phyloP scores from a whole-genome alignment of 2,888 invertebrate genomes.

The Thecocarcelia acutangulata region DNA sequence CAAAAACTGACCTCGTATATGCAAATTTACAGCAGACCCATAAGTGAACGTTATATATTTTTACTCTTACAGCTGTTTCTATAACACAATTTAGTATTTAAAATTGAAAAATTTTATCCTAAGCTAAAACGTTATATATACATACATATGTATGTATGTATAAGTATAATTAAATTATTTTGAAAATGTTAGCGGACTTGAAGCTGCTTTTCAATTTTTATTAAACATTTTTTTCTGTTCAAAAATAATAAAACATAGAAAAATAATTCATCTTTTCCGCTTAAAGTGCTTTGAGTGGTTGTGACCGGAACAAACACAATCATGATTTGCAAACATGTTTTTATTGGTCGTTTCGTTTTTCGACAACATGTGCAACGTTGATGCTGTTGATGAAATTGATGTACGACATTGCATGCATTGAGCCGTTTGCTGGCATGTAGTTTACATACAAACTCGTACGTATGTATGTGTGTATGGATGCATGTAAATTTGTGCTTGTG shows the following conservation, averaged over 20 bases:
- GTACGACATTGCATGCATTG: constrained; percentile 3
- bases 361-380: background rate
- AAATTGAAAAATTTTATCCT: constrained; percentile 6
- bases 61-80: no score
- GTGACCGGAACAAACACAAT: constrained; percentile 33
- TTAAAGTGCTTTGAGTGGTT: background rate
- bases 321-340: constrained; percentile 36
- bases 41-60: no score
- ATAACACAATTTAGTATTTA: no score
- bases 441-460: background rate
- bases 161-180: constrained; percentile 8
- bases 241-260: background rate
- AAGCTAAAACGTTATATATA: background rate
- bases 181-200: background rate
- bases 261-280: constrained; percentile 21
- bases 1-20: no score
- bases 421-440: background rate
- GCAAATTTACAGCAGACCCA: no score
- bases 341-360: constrained; percentile 6
- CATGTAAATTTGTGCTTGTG: background rate
- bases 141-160: constrained; percentile 13
- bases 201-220: constrained; percentile 23
- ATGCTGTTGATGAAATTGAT: constrained; percentile 31
- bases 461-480: background rate
- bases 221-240: background rate